These are phyloP conservation scores for Lepus europaeus DNA, from an alignment of 2,113 vertebrate genomes.

Conservation along the genomic window DNA sequence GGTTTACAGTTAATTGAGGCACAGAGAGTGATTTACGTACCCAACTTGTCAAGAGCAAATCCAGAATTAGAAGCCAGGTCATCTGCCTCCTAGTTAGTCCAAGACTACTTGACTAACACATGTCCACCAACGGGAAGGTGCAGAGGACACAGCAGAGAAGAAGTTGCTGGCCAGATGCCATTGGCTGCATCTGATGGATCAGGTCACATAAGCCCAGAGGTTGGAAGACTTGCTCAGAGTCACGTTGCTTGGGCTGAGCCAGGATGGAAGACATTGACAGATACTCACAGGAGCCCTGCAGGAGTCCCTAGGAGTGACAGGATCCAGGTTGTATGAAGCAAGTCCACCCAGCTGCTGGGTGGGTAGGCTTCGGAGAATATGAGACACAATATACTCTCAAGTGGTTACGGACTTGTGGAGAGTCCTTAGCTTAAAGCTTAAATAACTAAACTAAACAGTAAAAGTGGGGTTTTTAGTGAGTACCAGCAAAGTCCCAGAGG, in stretches of 20 bases:
- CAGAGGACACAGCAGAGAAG: not conserved
- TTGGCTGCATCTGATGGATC: not conserved
- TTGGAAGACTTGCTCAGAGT: not conserved
- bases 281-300: not conserved
- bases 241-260: not conserved
- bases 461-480: not conserved
- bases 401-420: not conserved
- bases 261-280: not conserved
- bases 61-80: slow-evolving; percentile 25
- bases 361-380: not conserved
- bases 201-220: slow-evolving; percentile 13
- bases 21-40: not conserved
- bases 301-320: not conserved
- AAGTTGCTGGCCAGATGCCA: not conserved
- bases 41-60: slow-evolving; percentile 43
- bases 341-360: slow-evolving; percentile 10
- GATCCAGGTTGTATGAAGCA: not conserved
- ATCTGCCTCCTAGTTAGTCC: not conserved
- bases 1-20: slow-evolving; percentile 1
- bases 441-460: slow-evolving; percentile 50
- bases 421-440: slow-evolving; percentile 14
- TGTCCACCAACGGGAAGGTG: not conserved
- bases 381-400: not conserved
- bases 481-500: not conserved
- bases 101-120: not conserved